Percentiles rank a stretch among this genome's conserved stretches.
These are phyloP conservation scores for Trichonephila clavipes DNA, from an alignment of 1,140 invertebrate genomes.

Conservation along the genomic window DNA sequence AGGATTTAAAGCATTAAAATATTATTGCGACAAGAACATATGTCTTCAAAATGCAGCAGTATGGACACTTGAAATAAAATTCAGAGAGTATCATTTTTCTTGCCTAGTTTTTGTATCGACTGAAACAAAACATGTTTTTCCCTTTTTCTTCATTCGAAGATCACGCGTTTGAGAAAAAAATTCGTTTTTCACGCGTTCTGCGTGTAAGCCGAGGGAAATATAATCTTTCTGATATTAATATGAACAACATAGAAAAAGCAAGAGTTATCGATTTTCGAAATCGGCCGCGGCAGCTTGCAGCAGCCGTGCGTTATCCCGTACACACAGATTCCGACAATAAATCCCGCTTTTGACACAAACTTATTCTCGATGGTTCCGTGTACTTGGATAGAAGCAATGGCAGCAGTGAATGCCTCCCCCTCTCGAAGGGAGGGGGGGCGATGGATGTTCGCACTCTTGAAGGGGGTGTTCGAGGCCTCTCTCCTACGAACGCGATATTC, in stretches of 20 bases:
- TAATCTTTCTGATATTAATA: conserved; percentile 63
- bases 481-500: conserved; percentile 64
- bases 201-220: neutral
- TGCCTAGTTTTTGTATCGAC: neutral
- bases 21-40: too few relatives aligned
- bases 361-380: conserved; percentile 75
- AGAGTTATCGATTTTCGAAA: conserved; percentile 68
- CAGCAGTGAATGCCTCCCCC: neutral
- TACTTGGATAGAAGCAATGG: conserved; percentile 65
- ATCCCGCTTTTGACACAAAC: conserved; percentile 71
- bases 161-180: neutral
- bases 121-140: neutral
- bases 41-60: too few relatives aligned
- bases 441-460: conserved; percentile 72
- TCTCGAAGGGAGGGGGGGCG: conserved; percentile 17
- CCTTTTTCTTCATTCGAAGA: neutral
- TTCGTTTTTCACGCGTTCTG: neutral
- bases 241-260: conserved; percentile 22
- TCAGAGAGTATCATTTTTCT: too few relatives aligned
- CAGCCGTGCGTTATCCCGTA: conserved; percentile 69
- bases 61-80: too few relatives aligned
- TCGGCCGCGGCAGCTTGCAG: conserved; percentile 65
- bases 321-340: conserved; percentile 69
- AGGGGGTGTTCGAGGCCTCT: neutral
- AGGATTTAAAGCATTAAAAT: too few relatives aligned